These are phyloP conservation scores for Ellobius talpinus DNA, from an alignment of 2,113 vertebrate genomes.

Conservation along the genomic window DNA sequence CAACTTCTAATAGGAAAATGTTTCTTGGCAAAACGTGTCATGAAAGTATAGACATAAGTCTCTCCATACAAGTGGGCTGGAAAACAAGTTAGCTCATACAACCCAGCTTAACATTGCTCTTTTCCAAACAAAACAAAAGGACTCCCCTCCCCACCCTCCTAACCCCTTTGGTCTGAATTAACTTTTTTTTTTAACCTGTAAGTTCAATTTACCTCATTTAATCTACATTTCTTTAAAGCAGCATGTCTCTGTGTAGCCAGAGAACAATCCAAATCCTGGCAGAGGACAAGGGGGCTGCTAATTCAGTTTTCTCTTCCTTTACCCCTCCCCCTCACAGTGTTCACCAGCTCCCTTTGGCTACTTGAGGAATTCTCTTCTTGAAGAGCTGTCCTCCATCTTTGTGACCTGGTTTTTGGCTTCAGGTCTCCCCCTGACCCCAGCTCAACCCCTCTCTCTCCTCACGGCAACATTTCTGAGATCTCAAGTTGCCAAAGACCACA, in stretches of 20 bases:
- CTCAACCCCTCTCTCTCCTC: constrained; percentile 65
- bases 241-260: background rate
- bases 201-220: constrained; percentile 61
- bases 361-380: constrained; percentile 37
- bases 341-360: background rate
- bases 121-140: constrained; percentile 42
- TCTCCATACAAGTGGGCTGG: background rate
- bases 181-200: constrained; percentile 31
- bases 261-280: background rate
- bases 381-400: constrained; percentile 32
- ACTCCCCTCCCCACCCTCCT: background rate
- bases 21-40: background rate
- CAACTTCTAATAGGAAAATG: background rate
- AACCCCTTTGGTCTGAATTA: constrained; percentile 13
- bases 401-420: constrained; percentile 71
- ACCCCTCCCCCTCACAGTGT: background rate
- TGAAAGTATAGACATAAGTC: background rate
- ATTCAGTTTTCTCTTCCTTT: constrained; percentile 51
- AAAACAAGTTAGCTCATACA: background rate
- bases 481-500: background rate
- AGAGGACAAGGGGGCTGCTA: background rate
- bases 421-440: constrained; percentile 57
- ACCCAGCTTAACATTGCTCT: background rate
- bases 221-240: constrained; percentile 6
- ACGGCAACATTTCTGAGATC: constrained; percentile 49